Conservation (phyloP, 2,113 vertebrate species). For the Sylvietta virens region DNA sequence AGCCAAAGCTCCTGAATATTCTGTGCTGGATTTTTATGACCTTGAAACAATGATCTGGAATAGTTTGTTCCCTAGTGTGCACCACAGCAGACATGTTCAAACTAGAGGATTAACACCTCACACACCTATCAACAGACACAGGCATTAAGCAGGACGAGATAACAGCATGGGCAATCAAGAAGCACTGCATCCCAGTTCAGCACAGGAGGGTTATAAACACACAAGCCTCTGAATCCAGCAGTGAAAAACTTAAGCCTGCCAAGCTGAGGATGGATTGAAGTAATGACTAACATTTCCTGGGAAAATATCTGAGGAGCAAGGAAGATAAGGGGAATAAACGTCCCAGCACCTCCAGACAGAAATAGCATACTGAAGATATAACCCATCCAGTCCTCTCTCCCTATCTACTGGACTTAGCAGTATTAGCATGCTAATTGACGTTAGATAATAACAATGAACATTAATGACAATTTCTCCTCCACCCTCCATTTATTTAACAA, state of each 20-base stretch:
- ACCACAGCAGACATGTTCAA: slow-evolving; percentile 23
- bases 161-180: slow-evolving; percentile 64
- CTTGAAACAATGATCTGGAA: slow-evolving; percentile 51
- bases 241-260: slow-evolving; percentile 58
- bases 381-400: background rate
- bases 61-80: background rate
- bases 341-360: slow-evolving; percentile 23
- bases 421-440: background rate
- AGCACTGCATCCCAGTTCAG: slow-evolving; percentile 47
- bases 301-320: slow-evolving; percentile 33
- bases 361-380: background rate
- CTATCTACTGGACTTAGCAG: background rate
- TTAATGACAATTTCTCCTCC: background rate
- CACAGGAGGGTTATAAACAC: slow-evolving; percentile 57
- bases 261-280: slow-evolving; percentile 53
- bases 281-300: slow-evolving; percentile 53
- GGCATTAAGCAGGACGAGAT: slow-evolving; percentile 58
- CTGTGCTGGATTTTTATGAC: slow-evolving; percentile 15
- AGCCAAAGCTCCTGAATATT: slow-evolving; percentile 20
- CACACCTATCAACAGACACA: slow-evolving; percentile 66
- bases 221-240: slow-evolving; percentile 51
- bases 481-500: background rate
- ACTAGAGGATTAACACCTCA: slow-evolving; percentile 65
- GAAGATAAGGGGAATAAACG: slow-evolving; percentile 56
- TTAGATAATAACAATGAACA: background rate